Base-by-base conservation (phyloP, 2,113 vertebrate genomes). In the Cheilinus undulatus region DNA sequence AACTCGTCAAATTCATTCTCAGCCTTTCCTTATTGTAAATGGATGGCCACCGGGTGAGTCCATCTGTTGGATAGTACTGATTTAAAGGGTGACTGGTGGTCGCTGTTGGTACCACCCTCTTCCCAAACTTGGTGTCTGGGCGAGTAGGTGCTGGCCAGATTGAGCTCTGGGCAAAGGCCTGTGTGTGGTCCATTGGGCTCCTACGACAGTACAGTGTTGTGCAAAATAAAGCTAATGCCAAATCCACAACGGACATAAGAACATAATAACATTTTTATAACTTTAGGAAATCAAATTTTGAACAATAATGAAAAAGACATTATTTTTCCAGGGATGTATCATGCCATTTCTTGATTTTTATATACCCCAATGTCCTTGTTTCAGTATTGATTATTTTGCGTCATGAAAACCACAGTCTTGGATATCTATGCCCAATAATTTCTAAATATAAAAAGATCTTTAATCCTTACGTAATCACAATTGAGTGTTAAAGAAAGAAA, bases 121-220 rank as follows among this genome's bases (percentile, higher is more conserved):
- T 69, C 54, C 79, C 82, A 72, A 60, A 74, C 71, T 80, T 49
- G 20, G 38, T 85, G 78, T 75, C 62, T 56, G 48, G 58, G 73
- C 49, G 46, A 79, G 78, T 60, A 67, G 77, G 82, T 67, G 79
- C 17, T 53, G 63, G 72, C 70, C 71, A 80, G 73, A 83, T 46
- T 20, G 45, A 70, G 52, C 69, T 80, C 70, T 80, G 60, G 67
- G 73, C 56, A 85, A 62, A 66, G 69, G 75, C 32, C 69, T 83
- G 86, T 90, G 88, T 91, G 92, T 91, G 88, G 90, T 92, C 89
- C 72, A 12, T 61, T 46, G 56, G 68, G 75, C 71, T 83, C 74
- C 74, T 78, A 84, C 59, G 81, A 80, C 68, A 80, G 51, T 60
- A 14, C 49, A 73, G 46, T 57, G 67, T 43, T 78, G 73, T 63